A percentile compares a stretch with the other conserved stretches of the same genome.
Evolutionary conservation across 2,113 vertebrate species (phyloP).

Genomic region (Emydura subglobosa): DNA sequence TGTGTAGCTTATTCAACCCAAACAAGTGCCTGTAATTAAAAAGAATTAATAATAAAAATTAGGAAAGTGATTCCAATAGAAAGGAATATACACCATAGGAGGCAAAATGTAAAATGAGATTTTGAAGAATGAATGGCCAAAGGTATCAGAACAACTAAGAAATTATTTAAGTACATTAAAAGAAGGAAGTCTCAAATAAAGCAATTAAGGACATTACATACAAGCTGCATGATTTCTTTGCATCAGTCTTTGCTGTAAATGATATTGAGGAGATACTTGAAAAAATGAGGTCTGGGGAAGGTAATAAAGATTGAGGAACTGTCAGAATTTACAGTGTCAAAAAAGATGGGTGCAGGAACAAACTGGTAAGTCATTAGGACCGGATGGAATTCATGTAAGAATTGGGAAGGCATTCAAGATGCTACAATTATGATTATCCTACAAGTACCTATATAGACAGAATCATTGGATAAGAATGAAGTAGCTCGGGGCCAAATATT

Average conservation of each 20-base stretch:
- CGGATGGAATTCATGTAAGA: background rate
- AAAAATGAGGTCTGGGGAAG: background rate
- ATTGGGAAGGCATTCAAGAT: background rate
- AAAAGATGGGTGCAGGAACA: background rate
- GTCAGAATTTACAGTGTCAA: background rate
- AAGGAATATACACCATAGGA: background rate
- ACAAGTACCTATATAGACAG: background rate
- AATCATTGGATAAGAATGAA: background rate
- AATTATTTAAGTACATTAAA: background rate
- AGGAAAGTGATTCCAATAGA: background rate
- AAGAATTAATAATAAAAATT: fast-evolving
- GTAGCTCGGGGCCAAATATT: background rate
- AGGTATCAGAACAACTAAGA: background rate
- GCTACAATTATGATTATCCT: background rate
- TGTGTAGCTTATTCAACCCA: background rate
- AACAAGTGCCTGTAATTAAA: background rate
- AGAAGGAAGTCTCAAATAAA: background rate
- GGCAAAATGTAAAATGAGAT: background rate
- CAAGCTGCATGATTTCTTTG: background rate
- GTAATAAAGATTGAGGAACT: background rate
- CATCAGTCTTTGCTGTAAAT: background rate
- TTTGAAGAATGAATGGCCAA: background rate
- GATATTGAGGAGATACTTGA: background rate
- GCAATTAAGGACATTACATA: background rate
- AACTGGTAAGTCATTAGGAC: background rate